phyloP scores from a whole-genome alignment of 2,888 invertebrate genomes.

The Megaustenia siamemsis region DNA sequence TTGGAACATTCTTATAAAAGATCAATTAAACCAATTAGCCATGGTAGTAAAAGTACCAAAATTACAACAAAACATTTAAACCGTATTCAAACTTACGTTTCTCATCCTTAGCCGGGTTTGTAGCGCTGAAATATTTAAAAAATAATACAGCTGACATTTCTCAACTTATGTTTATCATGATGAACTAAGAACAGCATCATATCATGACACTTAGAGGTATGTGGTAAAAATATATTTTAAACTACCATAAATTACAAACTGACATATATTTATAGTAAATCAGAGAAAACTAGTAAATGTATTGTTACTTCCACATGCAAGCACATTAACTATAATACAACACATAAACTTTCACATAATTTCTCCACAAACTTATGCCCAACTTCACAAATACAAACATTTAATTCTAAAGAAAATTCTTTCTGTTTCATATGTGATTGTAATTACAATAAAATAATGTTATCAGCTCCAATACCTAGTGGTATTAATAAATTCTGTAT shows the following conservation, averaged over 20 bases:
- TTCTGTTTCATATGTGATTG: too few relatives aligned
- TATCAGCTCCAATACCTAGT: too few relatives aligned
- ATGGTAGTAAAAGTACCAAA: too few relatives aligned
- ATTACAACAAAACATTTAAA: too few relatives aligned
- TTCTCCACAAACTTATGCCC: too few relatives aligned
- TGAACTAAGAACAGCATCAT: not conserved
- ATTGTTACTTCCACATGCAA: not conserved
- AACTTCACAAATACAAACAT: too few relatives aligned
- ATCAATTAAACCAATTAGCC: too few relatives aligned
- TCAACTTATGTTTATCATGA: not conserved
- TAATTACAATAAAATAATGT: too few relatives aligned
- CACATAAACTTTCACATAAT: not conserved
- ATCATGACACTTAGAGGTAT: not conserved
- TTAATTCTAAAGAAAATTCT: too few relatives aligned
- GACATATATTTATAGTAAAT: not conserved
- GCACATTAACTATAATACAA: not conserved
- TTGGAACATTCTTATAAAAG: too few relatives aligned
- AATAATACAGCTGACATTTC: not conserved
- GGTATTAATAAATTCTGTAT: too few relatives aligned
- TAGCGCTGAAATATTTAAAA: slow-evolving; percentile 49
- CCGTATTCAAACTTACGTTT: not conserved
- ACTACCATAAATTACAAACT: not conserved
- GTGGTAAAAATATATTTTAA: not conserved
- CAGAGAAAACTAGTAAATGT: not conserved
- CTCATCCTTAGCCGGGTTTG: slow-evolving; percentile 48